Base-by-base conservation (phyloP, 2,113 vertebrate genomes). In the Lophochroa leadbeateri region DNA sequence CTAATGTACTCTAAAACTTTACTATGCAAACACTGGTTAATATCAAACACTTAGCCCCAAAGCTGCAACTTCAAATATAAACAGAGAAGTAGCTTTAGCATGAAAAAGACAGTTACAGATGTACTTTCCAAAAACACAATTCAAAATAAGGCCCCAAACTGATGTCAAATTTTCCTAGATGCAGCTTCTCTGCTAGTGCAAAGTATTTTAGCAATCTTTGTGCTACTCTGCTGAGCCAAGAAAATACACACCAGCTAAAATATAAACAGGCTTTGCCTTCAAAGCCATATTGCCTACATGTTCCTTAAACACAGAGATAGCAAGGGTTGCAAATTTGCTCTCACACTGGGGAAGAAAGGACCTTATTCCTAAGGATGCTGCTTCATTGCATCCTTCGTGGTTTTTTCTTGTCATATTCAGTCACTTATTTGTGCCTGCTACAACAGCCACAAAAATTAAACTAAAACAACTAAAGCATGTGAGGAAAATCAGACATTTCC, bases 21-120 rank as follows among this genome's bases (percentile, higher is more conserved):
- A 71, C 77, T 82, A 24, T 76, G 82, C 74, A 96, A 96, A 96
- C 70, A 80, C 4, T 76, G 28, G 17, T 72, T 82, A 93, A 85
- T 74, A 55, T 6, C 1, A 1, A n/a, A 55, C 75, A 63, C 78
- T 87, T 87, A 88, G 70, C 49, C 35, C 17, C 68, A 91, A 82
- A 94, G 49, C 47, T 7, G 1, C 61, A 77, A 44, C n/a, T 90
- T 87, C 67, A 85, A 41, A 61, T 79, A 82, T 9, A 94, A 94
- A 80, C 70, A 87, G 29, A 90, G 27, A 68, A 53, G 41, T 31
- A 82, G 44, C 37, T 94, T 85, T 57, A 52, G 29, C 49, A 61
- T n/a, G 28, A 72, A 92, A 84, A 92, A 65, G 8, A 24, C 41
- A 53, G 29, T 63, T 75, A 44, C 25, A 93, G 29, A 55, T 39